Evolutionary conservation across 1,140 invertebrate species (phyloP), one percentile per base, ranked within the genome.

Genomic region (Bombus waltoni): DNA sequence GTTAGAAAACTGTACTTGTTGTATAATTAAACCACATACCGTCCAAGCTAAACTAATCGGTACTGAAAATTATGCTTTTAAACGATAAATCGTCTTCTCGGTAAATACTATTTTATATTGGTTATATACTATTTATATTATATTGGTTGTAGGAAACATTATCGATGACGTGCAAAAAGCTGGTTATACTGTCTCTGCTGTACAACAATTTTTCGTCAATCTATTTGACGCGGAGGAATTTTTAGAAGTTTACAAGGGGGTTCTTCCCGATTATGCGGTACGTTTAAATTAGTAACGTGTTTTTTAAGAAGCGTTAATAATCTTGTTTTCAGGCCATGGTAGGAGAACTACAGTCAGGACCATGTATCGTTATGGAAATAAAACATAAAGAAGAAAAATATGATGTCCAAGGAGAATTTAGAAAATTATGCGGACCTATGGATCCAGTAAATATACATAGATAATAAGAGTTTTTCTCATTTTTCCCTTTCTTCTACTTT

Each of bases 231-330:
- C 98, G 44, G 97, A 98, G 92, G 98, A 99, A 94, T 99, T 99
- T 95, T 97, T 97, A 93, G 98, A 99, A 96, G 97, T 99, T 28
- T 99, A 99, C 94, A 98, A 98, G 94, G 97, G 98, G n/a, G 97
- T 99, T 81, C 96, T 98, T 18, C 96, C 96, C 13, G 98, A 98
- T 92, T 98, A 98, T 94, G 96, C 97, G 92, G 97, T 97, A 94
- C 91, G 93, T 92, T 81, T 38, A 57, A 13, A 38, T 77, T 40
- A 53, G 11, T 47, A 13, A 38, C 38, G 1, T 32, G 3, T 9
- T 71, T 70, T 4, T 47, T 40, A 38, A 4, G 38, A 18, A 35
- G n/a, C 32, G 68, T 35, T 18, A 11, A 35, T 15, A 81, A 66
- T 35, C 22, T 18, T 73, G 40, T 25, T 9, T 77, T 35, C n/a